A percentile compares a stretch with the other conserved stretches of the same genome.
phyloP scores from a whole-genome alignment of 2,113 vertebrate genomes.

The Proteles cristata region DNA sequence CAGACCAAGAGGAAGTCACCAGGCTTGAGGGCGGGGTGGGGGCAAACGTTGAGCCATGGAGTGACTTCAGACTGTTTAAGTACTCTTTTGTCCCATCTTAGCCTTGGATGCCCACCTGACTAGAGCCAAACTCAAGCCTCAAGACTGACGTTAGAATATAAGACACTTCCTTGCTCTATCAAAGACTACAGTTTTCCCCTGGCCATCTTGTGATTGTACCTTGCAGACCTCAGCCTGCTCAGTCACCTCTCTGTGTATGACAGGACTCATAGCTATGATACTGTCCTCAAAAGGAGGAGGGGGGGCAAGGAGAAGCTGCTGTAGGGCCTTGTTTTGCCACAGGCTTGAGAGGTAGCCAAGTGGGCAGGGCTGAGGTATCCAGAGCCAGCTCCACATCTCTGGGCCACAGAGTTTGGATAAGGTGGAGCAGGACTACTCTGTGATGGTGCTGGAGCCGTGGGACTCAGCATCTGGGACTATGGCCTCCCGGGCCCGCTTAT shows the following conservation, averaged over 20 bases:
- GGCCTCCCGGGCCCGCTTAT: not conserved
- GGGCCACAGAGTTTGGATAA: not conserved
- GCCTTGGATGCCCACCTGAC: not conserved
- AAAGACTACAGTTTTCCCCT: not conserved
- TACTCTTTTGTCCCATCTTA: not conserved
- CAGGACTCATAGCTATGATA: not conserved
- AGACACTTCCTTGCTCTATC: not conserved
- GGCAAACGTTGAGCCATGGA: not conserved
- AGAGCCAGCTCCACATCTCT: not conserved
- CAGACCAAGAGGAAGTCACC: not conserved
- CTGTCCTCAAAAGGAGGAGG: not conserved
- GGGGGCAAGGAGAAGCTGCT: not conserved
- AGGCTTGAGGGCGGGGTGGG: not conserved
- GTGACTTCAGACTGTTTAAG: not conserved
- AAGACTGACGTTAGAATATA: not conserved
- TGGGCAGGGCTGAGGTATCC: not conserved
- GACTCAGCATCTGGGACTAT: not conserved
- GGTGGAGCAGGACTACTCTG: not conserved
- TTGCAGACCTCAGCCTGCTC: not conserved
- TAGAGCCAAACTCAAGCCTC: not conserved
- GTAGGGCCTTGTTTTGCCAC: not conserved
- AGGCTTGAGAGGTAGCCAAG: not conserved
- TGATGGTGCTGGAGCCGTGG: not conserved
- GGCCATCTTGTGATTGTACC: not conserved
- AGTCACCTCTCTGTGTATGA: not conserved